Base-by-base conservation (phyloP, 2,797 vertebrate species). In the Gymnodraco acuticeps region DNA sequence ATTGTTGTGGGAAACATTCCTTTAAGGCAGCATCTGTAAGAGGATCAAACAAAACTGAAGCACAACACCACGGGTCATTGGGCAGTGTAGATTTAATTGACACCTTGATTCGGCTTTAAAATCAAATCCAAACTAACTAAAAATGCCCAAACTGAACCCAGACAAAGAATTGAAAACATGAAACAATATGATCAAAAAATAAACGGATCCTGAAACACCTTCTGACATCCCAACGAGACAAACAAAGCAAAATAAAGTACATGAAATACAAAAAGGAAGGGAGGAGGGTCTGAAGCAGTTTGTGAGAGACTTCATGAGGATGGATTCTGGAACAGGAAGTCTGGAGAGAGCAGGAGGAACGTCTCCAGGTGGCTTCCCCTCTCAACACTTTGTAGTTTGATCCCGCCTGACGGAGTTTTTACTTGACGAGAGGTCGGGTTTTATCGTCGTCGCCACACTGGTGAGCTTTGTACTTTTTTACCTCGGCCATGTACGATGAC, bases 391-490 rank as follows among this genome's bases (percentile, higher is more conserved):
- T 46, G 76, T 64, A 0, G 54, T 50, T 51, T 78, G 75, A 13
- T 73, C 51, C 7, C 14, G 14, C 23, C 65, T 33, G 10, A 6
- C 0, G 73, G 65, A 67, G 47, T 84, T 89, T 85, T 90, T 96
- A 99, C 95, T 99, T 99, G 86, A 99, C 97, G 89, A 99, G 94
- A 72, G 97, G 97, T 48, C 97, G 94, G 84, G 97, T 99, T 93
- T 99, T 99, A 93, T 99, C 97, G 43, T 99, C 97, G 8, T 99
- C 97, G 0, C 97, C 96, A 85, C 97, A 99, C 95, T 98, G 97
- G 79, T 98, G 97, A 46, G 97, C 97, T 96, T 98, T 99, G 92
- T 98, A 98, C 90, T 98, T 98, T 95, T 99, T 97, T 92, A 99
- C 97, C 91, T 99, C 97, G 5, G 96, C 97, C 97, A 98, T 98